Percentiles rank a stretch among this genome's conserved stretches.
These are phyloP conservation scores for Siniperca chuatsi DNA, from an alignment of 2,113 vertebrate species.

Conservation along the genomic window DNA sequence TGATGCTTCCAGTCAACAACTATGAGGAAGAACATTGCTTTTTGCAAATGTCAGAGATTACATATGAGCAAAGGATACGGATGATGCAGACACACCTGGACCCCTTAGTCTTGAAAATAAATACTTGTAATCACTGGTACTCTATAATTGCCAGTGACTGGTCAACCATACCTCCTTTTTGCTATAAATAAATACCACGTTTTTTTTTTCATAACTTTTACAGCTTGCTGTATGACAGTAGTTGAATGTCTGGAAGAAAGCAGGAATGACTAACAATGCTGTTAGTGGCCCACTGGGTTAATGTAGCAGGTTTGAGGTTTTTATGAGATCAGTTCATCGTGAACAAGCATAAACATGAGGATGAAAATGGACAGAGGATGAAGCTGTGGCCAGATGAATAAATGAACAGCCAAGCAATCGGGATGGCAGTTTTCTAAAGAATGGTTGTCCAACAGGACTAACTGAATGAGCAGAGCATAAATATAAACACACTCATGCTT, in stretches of 20 bases:
- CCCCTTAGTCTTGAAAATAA: background rate
- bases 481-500: conserved; percentile 19
- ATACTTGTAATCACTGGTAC: background rate
- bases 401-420: conserved; percentile 19
- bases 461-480: conserved; percentile 18
- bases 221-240: background rate
- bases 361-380: conserved; percentile 17
- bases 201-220: background rate
- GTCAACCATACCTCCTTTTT: background rate
- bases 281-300: background rate
- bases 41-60: conserved; percentile 12
- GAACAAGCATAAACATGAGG: conserved; percentile 11
- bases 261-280: background rate
- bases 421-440: conserved; percentile 28
- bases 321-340: conserved; percentile 23
- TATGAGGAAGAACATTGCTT: background rate
- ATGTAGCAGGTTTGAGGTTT: conserved; percentile 6
- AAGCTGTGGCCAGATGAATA: conserved; percentile 30
- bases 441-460: conserved; percentile 11
- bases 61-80: conserved; percentile 5
- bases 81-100: background rate
- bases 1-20: conserved; percentile 8
- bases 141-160: background rate
- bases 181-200: background rate
- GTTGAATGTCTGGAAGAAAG: too few relatives aligned